A percentile compares a stretch with the other conserved stretches of the same genome.
Evolutionary conservation across 1,140 invertebrate genomes (phyloP).

Genomic region (Meloidogyne floridensis): DNA sequence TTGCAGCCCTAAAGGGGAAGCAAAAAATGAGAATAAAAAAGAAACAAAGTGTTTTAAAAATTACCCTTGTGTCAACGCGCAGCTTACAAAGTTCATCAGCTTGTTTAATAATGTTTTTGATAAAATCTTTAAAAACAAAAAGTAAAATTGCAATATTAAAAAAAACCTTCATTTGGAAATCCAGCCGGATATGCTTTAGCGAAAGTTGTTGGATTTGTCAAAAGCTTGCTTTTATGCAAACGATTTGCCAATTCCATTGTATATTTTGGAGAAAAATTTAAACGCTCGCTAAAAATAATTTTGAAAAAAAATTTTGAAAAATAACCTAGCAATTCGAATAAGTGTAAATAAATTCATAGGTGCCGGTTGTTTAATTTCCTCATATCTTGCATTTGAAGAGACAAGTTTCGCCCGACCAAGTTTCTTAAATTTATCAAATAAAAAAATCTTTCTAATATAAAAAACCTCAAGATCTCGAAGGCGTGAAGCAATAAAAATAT

Average conservation of each 20-base stretch:
- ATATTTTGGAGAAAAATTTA: slow-evolving; percentile 3
- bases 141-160: neutral
- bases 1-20: too few relatives aligned
- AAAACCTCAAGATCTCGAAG: slow-evolving; percentile 21
- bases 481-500: slow-evolving; percentile 13
- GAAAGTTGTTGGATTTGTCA: neutral
- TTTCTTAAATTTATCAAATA: neutral
- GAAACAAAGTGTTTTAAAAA: neutral
- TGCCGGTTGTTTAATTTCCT: neutral
- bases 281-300: neutral
- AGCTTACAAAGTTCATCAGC: neutral
- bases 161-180: neutral
- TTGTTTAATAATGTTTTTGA: neutral
- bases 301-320: neutral
- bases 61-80: neutral
- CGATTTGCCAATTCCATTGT: slow-evolving; percentile 6
- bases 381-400: slow-evolving; percentile 1
- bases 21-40: neutral
- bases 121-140: neutral
- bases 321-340: neutral
- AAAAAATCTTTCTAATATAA: neutral
- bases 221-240: neutral
- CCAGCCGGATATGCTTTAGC: neutral
- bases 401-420: neutral
- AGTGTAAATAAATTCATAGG: slow-evolving; percentile 9